Evolutionary conservation across 2,113 vertebrate genomes (phyloP).

Genomic region (Hyaena hyaena): DNA sequence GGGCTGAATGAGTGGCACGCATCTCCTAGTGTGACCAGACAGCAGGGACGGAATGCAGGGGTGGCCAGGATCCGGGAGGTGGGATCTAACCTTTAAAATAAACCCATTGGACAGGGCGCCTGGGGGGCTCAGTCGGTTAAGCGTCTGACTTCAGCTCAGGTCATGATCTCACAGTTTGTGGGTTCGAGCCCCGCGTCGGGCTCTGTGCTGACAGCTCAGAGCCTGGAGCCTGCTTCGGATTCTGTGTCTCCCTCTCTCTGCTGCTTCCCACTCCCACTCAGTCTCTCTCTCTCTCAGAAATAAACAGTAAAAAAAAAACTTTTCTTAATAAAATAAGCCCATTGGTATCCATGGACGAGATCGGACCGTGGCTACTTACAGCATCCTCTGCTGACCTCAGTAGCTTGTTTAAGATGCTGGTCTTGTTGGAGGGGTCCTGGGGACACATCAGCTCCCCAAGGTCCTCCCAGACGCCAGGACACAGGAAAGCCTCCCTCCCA

Average conservation of each 20-base stretch:
- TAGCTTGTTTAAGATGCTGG: conserved; percentile 43
- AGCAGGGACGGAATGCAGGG: fast-evolving
- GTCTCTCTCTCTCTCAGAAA: no score
- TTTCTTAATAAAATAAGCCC: background rate
- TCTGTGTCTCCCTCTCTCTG: no score
- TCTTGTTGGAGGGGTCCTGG: background rate
- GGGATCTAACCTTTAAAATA: background rate
- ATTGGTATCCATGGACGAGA: background rate
- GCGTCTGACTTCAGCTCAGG: no score
- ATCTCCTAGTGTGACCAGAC: no score
- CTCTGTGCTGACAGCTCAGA: no score
- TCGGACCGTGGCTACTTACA: conserved; percentile 66
- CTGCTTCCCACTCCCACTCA: no score
- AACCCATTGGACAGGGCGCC: background rate
- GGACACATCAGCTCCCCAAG: background rate
- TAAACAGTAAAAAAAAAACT: no score
- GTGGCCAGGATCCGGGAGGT: fast-evolving
- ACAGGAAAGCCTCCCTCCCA: background rate
- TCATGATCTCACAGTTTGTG: no score
- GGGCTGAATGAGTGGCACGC: fast-evolving
- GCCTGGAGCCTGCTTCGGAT: no score
- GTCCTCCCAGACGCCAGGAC: background rate
- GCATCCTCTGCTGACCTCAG: conserved; percentile 52
- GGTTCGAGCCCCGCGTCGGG: no score
- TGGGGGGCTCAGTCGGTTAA: no score